Conservation (phyloP, 1,140 invertebrate species). For the Drosophila mayri region DNA sequence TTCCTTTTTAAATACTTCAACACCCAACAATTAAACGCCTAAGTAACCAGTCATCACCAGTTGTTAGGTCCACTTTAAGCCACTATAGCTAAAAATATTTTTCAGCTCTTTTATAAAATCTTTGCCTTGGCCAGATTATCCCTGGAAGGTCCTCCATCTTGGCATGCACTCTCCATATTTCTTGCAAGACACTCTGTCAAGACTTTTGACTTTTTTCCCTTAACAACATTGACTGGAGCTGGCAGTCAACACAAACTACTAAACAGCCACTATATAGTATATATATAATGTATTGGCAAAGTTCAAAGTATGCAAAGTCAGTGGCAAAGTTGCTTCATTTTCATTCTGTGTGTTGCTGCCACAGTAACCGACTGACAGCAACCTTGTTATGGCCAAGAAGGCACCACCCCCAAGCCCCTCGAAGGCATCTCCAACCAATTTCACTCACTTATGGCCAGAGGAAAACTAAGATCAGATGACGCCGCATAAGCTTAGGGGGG, state of each 20-base stretch:
- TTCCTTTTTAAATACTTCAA: neutral
- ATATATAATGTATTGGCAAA: constrained; percentile 62
- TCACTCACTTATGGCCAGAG: neutral
- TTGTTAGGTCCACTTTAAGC: neutral
- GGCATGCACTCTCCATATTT: constrained; percentile 36
- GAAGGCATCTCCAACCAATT: neutral
- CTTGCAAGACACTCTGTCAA: constrained; percentile 41
- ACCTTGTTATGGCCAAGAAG: constrained; percentile 52
- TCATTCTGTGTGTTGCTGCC: constrained; percentile 22
- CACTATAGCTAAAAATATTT: neutral
- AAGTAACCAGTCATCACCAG: too few relatives aligned
- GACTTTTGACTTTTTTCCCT: constrained; percentile 47
- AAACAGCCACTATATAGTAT: constrained; percentile 1
- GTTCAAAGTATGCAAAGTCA: constrained; percentile 77
- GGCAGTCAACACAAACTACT: constrained; percentile 30
- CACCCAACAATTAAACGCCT: neutral
- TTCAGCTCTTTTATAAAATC: constrained; percentile 10
- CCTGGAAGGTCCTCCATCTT: neutral
- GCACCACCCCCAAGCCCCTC: neutral
- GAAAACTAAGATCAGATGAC: constrained; percentile 32
- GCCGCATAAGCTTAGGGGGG: constrained; percentile 9
- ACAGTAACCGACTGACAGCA: constrained; percentile 45
- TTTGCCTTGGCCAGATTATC: constrained; percentile 15
- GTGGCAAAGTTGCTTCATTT: constrained; percentile 26
- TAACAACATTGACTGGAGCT: constrained; percentile 20